Conservation (phyloP, 1,140 invertebrate genomes). For the Papilio helenus region DNA sequence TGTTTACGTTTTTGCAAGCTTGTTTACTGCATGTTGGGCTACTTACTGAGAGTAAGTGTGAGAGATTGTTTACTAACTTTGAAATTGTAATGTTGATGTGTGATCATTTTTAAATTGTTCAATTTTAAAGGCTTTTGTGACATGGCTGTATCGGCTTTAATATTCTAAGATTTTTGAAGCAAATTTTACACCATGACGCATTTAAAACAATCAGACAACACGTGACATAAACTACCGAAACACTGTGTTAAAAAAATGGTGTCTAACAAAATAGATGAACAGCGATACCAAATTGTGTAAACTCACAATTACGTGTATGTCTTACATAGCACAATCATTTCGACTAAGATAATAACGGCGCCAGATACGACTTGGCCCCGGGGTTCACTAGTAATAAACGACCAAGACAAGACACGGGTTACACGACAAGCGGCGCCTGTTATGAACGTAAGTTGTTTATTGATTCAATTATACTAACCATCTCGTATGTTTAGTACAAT, state of each 20-base stretch:
- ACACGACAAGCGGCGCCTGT: not conserved
- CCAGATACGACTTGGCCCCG: not conserved
- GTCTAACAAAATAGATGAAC: no score
- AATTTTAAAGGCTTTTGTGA: no score
- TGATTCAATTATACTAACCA: not conserved
- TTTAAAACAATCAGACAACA: no score
- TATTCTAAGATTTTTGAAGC: no score
- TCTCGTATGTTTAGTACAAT: no score
- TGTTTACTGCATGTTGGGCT: conserved; percentile 15
- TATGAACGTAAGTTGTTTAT: not conserved
- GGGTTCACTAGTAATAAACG: not conserved
- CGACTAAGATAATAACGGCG: conserved; percentile 13
- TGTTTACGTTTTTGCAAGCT: not conserved
- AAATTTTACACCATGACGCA: no score
- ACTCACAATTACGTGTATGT: not conserved
- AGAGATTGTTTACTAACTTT: not conserved
- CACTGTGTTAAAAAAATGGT: no score
- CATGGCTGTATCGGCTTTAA: no score
- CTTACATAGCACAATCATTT: not conserved
- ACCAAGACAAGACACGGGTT: not conserved
- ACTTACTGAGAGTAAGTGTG: not conserved
- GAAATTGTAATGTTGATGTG: no score
- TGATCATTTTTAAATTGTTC: no score
- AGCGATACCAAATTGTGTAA: no score
- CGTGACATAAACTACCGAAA: no score